A percentile compares a stretch with the other conserved stretches of the same genome.
These are phyloP conservation scores for Gallinago jamesoni DNA, from an alignment of 2,113 vertebrate genomes.

Conservation along the genomic window DNA sequence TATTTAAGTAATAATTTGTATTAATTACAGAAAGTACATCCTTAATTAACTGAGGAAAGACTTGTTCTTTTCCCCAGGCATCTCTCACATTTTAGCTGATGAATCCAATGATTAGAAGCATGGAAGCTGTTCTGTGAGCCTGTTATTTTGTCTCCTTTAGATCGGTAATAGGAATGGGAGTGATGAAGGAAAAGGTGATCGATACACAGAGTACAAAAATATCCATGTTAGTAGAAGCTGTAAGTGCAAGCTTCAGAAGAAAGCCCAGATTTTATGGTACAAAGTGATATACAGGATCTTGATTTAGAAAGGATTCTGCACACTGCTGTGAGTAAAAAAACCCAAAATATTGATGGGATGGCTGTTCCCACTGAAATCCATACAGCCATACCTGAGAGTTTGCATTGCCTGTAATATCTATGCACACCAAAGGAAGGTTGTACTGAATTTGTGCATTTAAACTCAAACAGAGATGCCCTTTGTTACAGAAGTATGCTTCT, in stretches of 20 bases:
- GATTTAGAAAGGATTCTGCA: background rate
- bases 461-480: background rate
- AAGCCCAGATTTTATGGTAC: background rate
- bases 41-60: background rate
- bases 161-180: background rate
- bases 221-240: background rate
- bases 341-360: background rate
- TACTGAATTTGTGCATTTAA: background rate
- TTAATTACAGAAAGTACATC: background rate
- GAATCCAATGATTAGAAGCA: background rate
- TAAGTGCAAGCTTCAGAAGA: background rate
- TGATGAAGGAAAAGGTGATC: background rate
- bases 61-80: fast-evolving
- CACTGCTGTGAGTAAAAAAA: background rate
- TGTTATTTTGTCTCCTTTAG: background rate
- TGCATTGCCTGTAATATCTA: background rate
- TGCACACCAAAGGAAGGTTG: background rate
- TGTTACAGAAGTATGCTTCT: background rate
- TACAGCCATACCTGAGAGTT: background rate
- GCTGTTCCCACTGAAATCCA: background rate
- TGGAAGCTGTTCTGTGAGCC: background rate
- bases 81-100: background rate
- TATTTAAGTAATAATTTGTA: background rate
- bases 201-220: background rate
- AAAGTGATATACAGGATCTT: background rate